Conservation (phyloP, 53 echinoderm and acorn worm species). For the Zoroaster sp. region DNA sequence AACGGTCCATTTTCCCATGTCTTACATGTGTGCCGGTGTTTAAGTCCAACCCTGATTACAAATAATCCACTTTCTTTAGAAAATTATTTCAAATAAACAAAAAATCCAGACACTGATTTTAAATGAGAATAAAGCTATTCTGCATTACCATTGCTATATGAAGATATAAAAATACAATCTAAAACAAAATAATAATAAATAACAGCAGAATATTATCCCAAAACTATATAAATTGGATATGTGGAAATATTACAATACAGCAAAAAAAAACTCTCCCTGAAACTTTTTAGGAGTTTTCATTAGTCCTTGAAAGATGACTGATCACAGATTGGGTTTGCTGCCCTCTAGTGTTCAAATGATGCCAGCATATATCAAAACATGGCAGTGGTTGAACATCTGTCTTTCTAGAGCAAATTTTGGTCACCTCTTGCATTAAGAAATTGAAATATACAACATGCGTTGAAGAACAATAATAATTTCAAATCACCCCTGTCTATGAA, state of each 20-base stretch:
- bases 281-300: neutral
- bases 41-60: too few species aligned
- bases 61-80: too few species aligned
- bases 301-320: neutral
- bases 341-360: constrained; percentile 13
- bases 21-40: too few species aligned
- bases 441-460: neutral
- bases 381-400: too few species aligned
- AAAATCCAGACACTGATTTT: too few species aligned
- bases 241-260: too few species aligned
- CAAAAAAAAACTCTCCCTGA: neutral
- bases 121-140: neutral
- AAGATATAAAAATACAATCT: neutral
- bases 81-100: too few species aligned
- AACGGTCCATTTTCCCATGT: too few species aligned
- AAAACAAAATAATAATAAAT: too few species aligned
- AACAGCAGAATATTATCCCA: too few species aligned
- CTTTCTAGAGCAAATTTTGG: neutral
- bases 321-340: neutral
- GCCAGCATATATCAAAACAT: neutral
- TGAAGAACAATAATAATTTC: neutral
- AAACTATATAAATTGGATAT: too few species aligned
- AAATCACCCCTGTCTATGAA: too few species aligned
- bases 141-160: neutral
- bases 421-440: neutral